Evolutionary conservation across 2,888 invertebrate genomes (phyloP).

Genomic region (Homarus gammarus): DNA sequence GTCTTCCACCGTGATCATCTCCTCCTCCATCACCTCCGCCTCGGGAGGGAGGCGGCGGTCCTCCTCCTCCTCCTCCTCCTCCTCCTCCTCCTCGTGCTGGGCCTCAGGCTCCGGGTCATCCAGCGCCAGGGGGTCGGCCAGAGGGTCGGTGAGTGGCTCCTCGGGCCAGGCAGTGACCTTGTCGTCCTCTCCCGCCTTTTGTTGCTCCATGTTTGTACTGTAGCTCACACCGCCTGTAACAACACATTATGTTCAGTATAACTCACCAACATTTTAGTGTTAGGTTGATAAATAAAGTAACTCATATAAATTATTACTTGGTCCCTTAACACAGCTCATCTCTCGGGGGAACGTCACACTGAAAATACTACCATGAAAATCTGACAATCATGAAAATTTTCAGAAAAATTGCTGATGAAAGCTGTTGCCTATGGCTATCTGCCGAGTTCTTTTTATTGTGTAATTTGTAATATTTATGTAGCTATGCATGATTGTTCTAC

Average conservation of each 20-base stretch:
- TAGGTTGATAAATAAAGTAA: no score
- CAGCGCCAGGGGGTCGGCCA: constrained; percentile 9
- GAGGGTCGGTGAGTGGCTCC: constrained; percentile 5
- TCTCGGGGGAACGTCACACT: no score
- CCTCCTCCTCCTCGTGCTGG: neutral
- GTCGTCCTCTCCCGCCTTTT: constrained; percentile 14
- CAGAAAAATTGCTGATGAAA: no score
- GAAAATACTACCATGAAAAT: no score
- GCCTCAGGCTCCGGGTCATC: neutral
- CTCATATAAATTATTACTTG: no score
- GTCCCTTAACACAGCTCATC: no score
- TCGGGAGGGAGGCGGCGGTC: neutral
- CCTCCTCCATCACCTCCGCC: neutral
- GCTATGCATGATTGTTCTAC: no score
- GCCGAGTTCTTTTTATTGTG: no score
- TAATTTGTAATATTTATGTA: no score
- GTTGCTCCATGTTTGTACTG: constrained; percentile 25
- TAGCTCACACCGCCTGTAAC: neutral
- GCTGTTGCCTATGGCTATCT: no score
- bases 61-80: neutral
- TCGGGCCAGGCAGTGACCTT: constrained; percentile 14
- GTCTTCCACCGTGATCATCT: neutral
- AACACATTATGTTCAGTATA: neutral
- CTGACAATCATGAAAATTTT: no score
- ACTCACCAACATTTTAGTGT: no score